Conservation (phyloP, 2,888 invertebrate species). For the Arctia plantaginis region DNA sequence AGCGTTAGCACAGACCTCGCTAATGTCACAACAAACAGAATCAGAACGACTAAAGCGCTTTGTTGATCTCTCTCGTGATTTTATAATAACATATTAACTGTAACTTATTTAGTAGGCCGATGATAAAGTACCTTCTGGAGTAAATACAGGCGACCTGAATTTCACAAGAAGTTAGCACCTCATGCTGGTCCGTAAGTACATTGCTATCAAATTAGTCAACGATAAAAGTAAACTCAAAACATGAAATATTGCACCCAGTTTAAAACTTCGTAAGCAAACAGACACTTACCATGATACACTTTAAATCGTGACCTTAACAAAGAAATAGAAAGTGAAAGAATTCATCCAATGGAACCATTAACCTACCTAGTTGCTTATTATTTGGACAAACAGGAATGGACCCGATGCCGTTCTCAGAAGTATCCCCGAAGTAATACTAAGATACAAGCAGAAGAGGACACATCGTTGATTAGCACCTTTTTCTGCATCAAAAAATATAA, state of each 20-base stretch:
- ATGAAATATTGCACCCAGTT: constrained; percentile 41
- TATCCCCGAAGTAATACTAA: constrained; percentile 68
- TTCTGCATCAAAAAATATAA: constrained; percentile 47
- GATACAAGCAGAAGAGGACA: constrained; percentile 71
- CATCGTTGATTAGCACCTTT: constrained; percentile 79
- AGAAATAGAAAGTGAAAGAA: constrained; percentile 79
- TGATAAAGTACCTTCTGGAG: constrained; percentile 66
- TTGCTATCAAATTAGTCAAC: constrained; percentile 18
- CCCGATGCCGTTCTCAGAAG: constrained; percentile 74
- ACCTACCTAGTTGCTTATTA: constrained; percentile 72
- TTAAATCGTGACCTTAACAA: constrained; percentile 65
- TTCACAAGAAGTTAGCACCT: constrained; percentile 68
- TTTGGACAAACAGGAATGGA: constrained; percentile 75
- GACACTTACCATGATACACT: constrained; percentile 53
- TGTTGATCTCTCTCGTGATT: constrained; percentile 77
- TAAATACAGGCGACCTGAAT: constrained; percentile 76
- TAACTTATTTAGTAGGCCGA: constrained; percentile 72
- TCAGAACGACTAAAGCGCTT: constrained; percentile 59
- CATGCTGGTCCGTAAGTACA: constrained; percentile 47
- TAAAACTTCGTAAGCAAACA: constrained; percentile 38
- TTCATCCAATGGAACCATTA: constrained; percentile 71
- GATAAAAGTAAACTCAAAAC: constrained; percentile 18
- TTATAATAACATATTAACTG: constrained; percentile 84
- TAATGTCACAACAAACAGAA: constrained; percentile 76
- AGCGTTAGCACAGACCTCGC: constrained; percentile 73